A percentile compares a stretch with the other conserved stretches of the same genome.
Conservation (phyloP, 2,888 invertebrate species). For the Drosophila fulvimacula region DNA sequence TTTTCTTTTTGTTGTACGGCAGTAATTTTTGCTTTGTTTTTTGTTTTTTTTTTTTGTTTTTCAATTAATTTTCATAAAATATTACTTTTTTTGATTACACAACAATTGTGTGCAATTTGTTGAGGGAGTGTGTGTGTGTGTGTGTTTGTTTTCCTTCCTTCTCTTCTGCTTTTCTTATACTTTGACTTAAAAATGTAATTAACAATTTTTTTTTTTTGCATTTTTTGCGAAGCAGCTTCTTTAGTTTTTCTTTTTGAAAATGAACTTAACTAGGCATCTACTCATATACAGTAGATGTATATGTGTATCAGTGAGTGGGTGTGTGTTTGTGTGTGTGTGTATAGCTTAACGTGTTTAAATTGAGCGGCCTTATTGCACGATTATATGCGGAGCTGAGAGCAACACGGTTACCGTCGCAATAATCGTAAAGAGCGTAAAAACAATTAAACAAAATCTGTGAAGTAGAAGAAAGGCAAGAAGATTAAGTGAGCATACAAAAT, state of each 20-base stretch:
- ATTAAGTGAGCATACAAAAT: neutral
- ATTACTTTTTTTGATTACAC: slow-evolving; percentile 33
- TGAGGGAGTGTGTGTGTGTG: slow-evolving; percentile 1
- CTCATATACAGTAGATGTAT: slow-evolving; percentile 26
- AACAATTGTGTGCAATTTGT: slow-evolving; percentile 48
- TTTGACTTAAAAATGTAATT: slow-evolving; percentile 83
- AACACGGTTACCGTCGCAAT: slow-evolving; percentile 96
- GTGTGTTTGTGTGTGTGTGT: slow-evolving; percentile 29
- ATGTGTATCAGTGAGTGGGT: slow-evolving; percentile 22
- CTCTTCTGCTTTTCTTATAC: slow-evolving; percentile 45
- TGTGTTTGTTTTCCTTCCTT: slow-evolving; percentile 15
- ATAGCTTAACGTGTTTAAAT: slow-evolving; percentile 64
- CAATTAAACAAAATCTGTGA: slow-evolving; percentile 95
- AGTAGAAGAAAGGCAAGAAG: slow-evolving; percentile 53
- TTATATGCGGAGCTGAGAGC: slow-evolving; percentile 96
- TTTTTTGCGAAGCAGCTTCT: slow-evolving; percentile 65
- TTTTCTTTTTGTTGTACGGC: slow-evolving; percentile 72
- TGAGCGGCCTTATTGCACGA: slow-evolving; percentile 90
- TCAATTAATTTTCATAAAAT: slow-evolving; percentile 54
- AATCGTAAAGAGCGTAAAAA: slow-evolving; percentile 97
- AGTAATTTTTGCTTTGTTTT: slow-evolving; percentile 73
- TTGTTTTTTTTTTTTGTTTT: slow-evolving; percentile 44
- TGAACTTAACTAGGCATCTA: slow-evolving; percentile 66
- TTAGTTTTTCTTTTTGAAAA: slow-evolving; percentile 60
- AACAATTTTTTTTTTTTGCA: slow-evolving; percentile 72